Percentiles rank a stretch among this genome's conserved stretches.
phyloP scores from a whole-genome alignment of 2,888 invertebrate species.

The Lathronympha strigana region DNA sequence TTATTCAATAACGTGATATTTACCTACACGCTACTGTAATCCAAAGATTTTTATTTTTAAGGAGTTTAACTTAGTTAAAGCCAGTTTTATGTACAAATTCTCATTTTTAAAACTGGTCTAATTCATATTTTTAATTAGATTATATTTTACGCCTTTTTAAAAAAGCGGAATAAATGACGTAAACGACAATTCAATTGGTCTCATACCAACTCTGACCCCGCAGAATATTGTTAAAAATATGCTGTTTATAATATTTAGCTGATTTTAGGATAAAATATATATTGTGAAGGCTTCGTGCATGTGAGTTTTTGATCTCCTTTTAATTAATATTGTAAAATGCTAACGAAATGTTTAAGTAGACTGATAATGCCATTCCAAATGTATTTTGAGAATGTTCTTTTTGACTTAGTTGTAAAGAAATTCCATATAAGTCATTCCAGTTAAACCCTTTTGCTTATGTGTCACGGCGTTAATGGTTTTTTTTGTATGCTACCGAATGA shows the following conservation, averaged over 20 bases:
- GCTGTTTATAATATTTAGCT: constrained; percentile 32
- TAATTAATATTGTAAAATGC: constrained; percentile 30
- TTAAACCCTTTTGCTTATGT: background rate
- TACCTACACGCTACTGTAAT: constrained; percentile 36
- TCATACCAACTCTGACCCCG: background rate
- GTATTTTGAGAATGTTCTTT: constrained; percentile 15
- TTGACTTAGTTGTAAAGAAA: constrained; percentile 13
- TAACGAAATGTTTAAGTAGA: constrained; percentile 37
- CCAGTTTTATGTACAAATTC: constrained; percentile 30
- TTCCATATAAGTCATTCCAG: constrained; percentile 44
- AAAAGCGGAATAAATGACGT: background rate
- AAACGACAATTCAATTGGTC: background rate
- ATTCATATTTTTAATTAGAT: background rate
- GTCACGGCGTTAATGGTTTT: background rate
- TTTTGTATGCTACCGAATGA: background rate
- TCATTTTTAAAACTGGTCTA: constrained; percentile 17
- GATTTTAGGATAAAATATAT: constrained; percentile 39
- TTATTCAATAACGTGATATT: background rate
- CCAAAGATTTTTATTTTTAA: constrained; percentile 34
- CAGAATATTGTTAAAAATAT: constrained; percentile 14
- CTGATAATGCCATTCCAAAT: constrained; percentile 59
- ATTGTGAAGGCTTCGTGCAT: constrained; percentile 56
- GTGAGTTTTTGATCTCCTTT: constrained; percentile 68
- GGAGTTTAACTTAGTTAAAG: background rate
- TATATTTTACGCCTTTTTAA: background rate